Base-by-base conservation (phyloP, 2,113 vertebrate species). In the Perccottus glenii region DNA sequence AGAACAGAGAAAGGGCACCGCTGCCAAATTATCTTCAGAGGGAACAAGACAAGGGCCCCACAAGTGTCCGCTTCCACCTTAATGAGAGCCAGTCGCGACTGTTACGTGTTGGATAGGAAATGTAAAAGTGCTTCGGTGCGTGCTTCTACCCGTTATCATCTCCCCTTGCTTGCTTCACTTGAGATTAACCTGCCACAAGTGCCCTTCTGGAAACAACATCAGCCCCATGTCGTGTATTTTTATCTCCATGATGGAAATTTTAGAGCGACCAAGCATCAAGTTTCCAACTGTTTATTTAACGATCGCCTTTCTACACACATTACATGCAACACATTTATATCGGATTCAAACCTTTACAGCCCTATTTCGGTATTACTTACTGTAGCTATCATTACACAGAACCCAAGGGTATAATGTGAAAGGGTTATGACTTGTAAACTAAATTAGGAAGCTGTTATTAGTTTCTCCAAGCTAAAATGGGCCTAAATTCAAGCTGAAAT, bases 151-250 rank as follows among this genome's bases (percentile, higher is more conserved):
- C 36, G 63, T 87, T 85, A 81, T 83, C 83, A 48, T 33, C 44
- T 67, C n/a, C 12, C 49, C 46, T 27, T 51, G 7, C 3, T 0
- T 4, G 16, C 35, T 58, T 58, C 49, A 70, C 82, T 82, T 67
- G 58, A 74, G 62, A 46, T 63, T 52, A 66, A 52, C n/a, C 46
- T 32, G 72, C 48, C 60, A 9, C 10, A 35, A 75, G 70, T 36
- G 46, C 15, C 7, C 55, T 36, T 27, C 35, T 45, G 63, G 73
- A 69, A 78, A 85, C 65, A 81, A 58, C 70, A 38, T 44, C 4
- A 38, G 45, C 71, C 81, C 79, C 69, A 63, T 67, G 77, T 67
- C 69, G 6, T 11, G 58, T 87, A 85, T 82, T 85, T 88, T 12
- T 51, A 61, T 73, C 70, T 15, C 55, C 5, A 7, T 55, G 80